Evolutionary conservation across 2,888 invertebrate species (phyloP).

Genomic region (Sepiola atlantica): DNA sequence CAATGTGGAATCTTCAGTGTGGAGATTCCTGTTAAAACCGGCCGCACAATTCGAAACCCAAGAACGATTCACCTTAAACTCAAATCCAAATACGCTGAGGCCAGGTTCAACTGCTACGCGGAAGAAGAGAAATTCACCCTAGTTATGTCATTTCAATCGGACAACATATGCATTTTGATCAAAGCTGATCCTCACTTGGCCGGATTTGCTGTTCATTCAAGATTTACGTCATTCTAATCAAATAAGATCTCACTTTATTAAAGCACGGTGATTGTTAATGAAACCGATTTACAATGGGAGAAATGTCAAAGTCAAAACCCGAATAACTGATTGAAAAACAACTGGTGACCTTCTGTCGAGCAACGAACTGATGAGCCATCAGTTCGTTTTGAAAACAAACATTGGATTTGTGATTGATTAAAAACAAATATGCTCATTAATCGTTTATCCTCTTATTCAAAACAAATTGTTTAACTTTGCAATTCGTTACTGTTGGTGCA

Average conservation of each 20-base stretch:
- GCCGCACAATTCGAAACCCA: too few relatives aligned
- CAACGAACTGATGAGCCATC: background rate
- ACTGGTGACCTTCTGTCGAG: background rate
- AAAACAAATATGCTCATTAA: constrained; percentile 21
- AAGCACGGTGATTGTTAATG: background rate
- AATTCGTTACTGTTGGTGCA: background rate
- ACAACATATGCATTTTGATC: too few relatives aligned
- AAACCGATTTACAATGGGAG: background rate
- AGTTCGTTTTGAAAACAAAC: background rate
- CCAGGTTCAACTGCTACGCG: too few relatives aligned
- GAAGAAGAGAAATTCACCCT: too few relatives aligned
- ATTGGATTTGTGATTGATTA: constrained; percentile 3
- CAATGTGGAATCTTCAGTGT: too few relatives aligned
- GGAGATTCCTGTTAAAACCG: too few relatives aligned
- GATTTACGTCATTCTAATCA: background rate
- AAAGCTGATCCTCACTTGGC: background rate
- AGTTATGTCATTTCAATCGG: too few relatives aligned
- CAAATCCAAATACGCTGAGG: too few relatives aligned
- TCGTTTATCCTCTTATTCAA: background rate
- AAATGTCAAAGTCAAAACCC: background rate
- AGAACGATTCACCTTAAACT: too few relatives aligned
- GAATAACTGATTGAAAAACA: background rate
- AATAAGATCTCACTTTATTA: background rate
- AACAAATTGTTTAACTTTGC: background rate
- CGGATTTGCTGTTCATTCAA: background rate